Evolutionary conservation across 2,888 invertebrate genomes (phyloP).

Genomic region (Aspidiotus destructor): DNA sequence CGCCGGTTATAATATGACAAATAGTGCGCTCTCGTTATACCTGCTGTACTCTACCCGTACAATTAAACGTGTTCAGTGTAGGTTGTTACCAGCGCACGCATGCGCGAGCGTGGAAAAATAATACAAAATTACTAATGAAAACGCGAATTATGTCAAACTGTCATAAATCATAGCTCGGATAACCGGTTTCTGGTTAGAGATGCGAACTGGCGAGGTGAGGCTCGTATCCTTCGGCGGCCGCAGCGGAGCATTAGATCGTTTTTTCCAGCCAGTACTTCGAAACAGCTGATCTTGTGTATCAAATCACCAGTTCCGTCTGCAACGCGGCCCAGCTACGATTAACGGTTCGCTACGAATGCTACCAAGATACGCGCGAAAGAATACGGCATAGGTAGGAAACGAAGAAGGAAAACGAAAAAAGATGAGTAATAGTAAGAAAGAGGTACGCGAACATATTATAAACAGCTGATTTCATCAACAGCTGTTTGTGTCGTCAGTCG

Average conservation of each 20-base stretch:
- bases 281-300: slow-evolving; percentile 20
- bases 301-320: neutral
- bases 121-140: slow-evolving; percentile 3
- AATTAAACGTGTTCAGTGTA: too few species aligned
- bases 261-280: neutral
- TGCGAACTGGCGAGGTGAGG: slow-evolving; percentile 7
- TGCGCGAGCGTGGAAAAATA: neutral
- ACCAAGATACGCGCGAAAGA: neutral
- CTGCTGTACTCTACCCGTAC: too few species aligned
- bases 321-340: neutral
- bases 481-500: slow-evolving; percentile 12
- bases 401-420: neutral
- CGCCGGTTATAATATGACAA: too few species aligned
- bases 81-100: too few species aligned
- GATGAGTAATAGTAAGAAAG: neutral
- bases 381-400: neutral
- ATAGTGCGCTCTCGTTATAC: too few species aligned
- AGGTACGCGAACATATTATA: neutral
- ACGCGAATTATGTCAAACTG: slow-evolving; percentile 5
- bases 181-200: slow-evolving; percentile 22
- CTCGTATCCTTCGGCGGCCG: too few species aligned
- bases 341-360: neutral
- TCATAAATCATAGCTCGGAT: slow-evolving; percentile 19
- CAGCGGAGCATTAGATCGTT: too few species aligned
- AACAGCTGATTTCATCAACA: slow-evolving; percentile 17